Evolutionary conservation across 2,888 invertebrate genomes (phyloP).

Genomic region (Zele albiditarsus): DNA sequence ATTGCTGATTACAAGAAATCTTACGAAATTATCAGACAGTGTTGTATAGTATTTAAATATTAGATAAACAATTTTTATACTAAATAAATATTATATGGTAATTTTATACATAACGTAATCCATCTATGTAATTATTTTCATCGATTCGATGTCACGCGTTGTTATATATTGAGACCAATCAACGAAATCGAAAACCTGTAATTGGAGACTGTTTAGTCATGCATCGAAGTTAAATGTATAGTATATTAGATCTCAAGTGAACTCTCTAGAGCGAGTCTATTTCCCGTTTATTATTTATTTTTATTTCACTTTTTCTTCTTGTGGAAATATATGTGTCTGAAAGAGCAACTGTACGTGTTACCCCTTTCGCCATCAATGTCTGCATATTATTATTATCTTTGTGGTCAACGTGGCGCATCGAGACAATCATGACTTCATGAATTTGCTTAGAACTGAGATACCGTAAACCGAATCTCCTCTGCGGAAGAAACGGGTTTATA

Average conservation of each 20-base stretch:
- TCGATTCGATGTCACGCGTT: background rate
- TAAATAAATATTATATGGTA: slow-evolving; percentile 1
- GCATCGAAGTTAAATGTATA: background rate
- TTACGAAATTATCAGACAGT: slow-evolving; percentile 20
- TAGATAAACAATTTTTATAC: background rate
- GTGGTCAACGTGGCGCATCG: slow-evolving; percentile 57
- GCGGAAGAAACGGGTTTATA: slow-evolving; percentile 40
- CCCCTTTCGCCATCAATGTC: background rate
- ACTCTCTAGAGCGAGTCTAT: slow-evolving; percentile 19
- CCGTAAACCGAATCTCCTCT: slow-evolving; percentile 59
- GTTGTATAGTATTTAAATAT: slow-evolving; percentile 9
- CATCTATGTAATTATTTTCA: slow-evolving; percentile 12
- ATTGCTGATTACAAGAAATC: background rate
- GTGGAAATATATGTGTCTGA: background rate
- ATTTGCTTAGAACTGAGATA: slow-evolving; percentile 54
- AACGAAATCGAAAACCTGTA: slow-evolving; percentile 19
- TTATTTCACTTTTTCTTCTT: background rate
- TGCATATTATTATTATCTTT: slow-evolving; percentile 42
- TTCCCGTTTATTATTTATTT: slow-evolving; percentile 19
- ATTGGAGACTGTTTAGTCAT: slow-evolving; percentile 16
- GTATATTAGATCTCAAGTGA: background rate
- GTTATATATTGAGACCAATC: background rate
- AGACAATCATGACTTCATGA: slow-evolving; percentile 48
- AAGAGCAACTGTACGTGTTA: background rate
- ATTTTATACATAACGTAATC: background rate